Evolutionary conservation across 2,888 invertebrate species (phyloP).

Genomic region (Acrobasis repandana): DNA sequence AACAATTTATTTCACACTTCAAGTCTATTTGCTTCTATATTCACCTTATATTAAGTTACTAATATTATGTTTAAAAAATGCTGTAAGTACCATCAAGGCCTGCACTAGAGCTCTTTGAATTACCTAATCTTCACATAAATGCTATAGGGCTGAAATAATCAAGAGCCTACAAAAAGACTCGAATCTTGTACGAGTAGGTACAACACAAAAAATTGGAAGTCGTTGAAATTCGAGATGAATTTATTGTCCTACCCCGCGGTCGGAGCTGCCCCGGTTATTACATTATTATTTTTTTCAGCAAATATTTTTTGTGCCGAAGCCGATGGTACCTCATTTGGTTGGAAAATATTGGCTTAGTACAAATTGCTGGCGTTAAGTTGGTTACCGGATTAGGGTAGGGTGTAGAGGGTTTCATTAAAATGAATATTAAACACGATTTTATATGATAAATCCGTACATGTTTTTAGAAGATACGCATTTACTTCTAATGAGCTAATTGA

Average conservation of each 20-base stretch:
- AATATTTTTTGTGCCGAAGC: constrained; percentile 18
- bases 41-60: too few relatives aligned
- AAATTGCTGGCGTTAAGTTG: constrained; percentile 19
- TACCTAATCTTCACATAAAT: too few relatives aligned
- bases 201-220: constrained; percentile 30
- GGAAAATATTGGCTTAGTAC: constrained; percentile 22
- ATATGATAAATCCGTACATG: too few relatives aligned
- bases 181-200: neutral
- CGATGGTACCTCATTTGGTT: constrained; percentile 19
- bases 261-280: constrained; percentile 12
- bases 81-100: too few relatives aligned
- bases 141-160: too few relatives aligned
- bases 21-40: too few relatives aligned
- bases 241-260: constrained; percentile 31
- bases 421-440: neutral
- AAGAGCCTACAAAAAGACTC: too few relatives aligned
- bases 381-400: constrained; percentile 5
- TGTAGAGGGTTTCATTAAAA: neutral
- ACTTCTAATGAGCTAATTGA: too few relatives aligned
- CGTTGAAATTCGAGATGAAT: constrained; percentile 35
- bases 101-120: too few relatives aligned
- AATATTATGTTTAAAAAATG: too few relatives aligned
- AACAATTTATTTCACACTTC: too few relatives aligned
- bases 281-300: constrained; percentile 18
- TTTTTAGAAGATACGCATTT: too few relatives aligned